Base-by-base conservation (phyloP, 2,797 vertebrate genomes). In the Gallinago stenura region DNA sequence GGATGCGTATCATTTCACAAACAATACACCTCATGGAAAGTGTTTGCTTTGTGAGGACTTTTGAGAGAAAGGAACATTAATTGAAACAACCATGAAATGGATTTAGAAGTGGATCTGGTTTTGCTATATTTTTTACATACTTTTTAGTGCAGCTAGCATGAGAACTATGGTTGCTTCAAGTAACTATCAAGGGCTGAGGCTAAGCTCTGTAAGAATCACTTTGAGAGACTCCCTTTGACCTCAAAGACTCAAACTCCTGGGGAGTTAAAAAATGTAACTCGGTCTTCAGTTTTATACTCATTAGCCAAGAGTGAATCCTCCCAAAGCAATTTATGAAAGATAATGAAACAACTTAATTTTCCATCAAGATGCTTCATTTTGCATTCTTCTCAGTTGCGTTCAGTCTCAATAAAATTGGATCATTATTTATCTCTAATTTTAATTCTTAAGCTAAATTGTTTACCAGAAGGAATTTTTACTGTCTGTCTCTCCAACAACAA, bases 351-450 rank as follows among this genome's bases (percentile, higher is more conserved):
- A 89, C 88, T 90, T 96, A 96, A 96, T 96, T 96, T 96, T 83
- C 89, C 64, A 77, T 96, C 87, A 89, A 87, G 90, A 91, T 93
- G 53, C 73, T 94, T 94, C 83, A 91, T 90, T 95, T 93, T 95
- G 56, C 86, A 93, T 95, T 95, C 83, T 87, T 96, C 88, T 95
- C 84, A 77, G 66, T 73, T 97, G 33, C 3, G 3, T 75, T 91
- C 80, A 66, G 50, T 90, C 78, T 83, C 75, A 89, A 57, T 89
- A 84, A 97, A 96, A 96, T 84, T 89, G 72, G 48, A 82, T 92
- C 93, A 88, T 96, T 96, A 96, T 94, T 97, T 97, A 95, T 95
- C 77, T 95, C 92, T 95, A 93, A 94, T 95, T 95, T 95, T 93
- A 95, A 95, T 95, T 96, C 93, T 92, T 95, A 96, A 95, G 37